Evolutionary conservation across 2,797 vertebrate genomes (phyloP).

Genomic region (Sebastolobus alascanus): DNA sequence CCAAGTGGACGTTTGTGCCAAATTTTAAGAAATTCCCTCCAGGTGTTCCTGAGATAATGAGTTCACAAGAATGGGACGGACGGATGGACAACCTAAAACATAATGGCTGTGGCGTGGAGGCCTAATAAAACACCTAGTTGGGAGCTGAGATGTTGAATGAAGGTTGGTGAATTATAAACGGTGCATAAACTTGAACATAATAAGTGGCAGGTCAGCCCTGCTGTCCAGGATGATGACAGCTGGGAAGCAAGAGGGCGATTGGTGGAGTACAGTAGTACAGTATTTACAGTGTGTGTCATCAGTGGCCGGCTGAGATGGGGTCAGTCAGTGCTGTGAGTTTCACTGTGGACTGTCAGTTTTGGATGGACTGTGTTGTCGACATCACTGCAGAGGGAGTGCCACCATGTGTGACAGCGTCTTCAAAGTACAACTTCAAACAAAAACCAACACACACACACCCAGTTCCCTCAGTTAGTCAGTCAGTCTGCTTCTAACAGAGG

Average conservation of each 20-base stretch:
- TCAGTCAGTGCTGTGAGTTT: slow-evolving; percentile 17
- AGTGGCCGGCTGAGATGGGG: neutral
- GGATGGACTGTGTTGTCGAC: slow-evolving; percentile 15
- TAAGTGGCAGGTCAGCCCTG: neutral
- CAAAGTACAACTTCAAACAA: slow-evolving; percentile 12
- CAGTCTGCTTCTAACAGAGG: neutral
- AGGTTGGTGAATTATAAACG: neutral
- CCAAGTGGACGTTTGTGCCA: too few species aligned
- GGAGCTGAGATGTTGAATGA: neutral
- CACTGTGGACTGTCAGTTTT: slow-evolving; percentile 46
- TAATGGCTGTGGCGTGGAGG: too few species aligned
- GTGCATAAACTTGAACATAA: neutral
- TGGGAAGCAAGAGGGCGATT: neutral
- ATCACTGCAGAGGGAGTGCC: slow-evolving; percentile 31
- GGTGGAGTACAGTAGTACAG: neutral
- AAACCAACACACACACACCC: slow-evolving; percentile 5
- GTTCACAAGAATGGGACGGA: too few species aligned
- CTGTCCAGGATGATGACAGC: neutral
- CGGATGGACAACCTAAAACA: too few species aligned
- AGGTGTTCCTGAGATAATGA: too few species aligned
- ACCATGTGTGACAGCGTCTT: slow-evolving; percentile 3
- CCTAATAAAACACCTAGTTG: neutral
- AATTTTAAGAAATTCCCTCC: too few species aligned
- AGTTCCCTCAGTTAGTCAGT: neutral
- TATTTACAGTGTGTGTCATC: neutral